Base-by-base conservation (phyloP, 2,113 vertebrate species). In the Orientallactaga bullata region DNA sequence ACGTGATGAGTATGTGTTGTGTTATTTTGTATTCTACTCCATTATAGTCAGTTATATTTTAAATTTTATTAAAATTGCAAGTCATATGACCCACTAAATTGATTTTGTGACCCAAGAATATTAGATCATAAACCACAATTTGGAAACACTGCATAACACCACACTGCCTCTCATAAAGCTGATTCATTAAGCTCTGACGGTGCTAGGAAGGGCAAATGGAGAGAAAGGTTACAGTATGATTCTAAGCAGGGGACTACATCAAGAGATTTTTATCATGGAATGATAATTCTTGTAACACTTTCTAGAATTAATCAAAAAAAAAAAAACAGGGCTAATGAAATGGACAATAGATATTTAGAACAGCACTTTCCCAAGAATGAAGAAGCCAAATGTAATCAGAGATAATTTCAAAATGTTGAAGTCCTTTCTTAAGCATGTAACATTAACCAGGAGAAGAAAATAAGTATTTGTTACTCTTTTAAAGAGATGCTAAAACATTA, bases 101-200 rank as follows among this genome's bases (percentile, higher is more conserved):
- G 66, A 86, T 96, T 94, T 88, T 51, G 83, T 92, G 79, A 80
- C 83, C 69, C 16, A 8, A 39, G 81, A 87, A 84, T 86, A 91
- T 79, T 94, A 95, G 65, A 90, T 80, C 91, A 86, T 88, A 95
- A 90, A 94, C 42, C 65, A 92, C 28, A 85, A n/a, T 66, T 92
- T 88, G 66, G 69, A 80, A 96, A 88, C 35, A 87, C 42, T 80
- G 30, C 32, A 47, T 85, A 79, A 60, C 51, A 82, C 42, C 85
- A 51, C 35, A 61, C 28, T 58, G 21, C 18, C 37, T 90, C 91
- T 88, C 51, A 60, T 82, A 87, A 94, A 95, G 42, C 26, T 61
- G 65, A 93, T 78, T 61, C 72, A 51, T 72, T 89, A 83, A 39
- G 18, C 73, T 92, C 88, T 80, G 32, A 58, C 20, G 81, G 88